Evolutionary conservation across 2,113 vertebrate genomes (phyloP).

Genomic region (Melanerpes aurifrons): DNA sequence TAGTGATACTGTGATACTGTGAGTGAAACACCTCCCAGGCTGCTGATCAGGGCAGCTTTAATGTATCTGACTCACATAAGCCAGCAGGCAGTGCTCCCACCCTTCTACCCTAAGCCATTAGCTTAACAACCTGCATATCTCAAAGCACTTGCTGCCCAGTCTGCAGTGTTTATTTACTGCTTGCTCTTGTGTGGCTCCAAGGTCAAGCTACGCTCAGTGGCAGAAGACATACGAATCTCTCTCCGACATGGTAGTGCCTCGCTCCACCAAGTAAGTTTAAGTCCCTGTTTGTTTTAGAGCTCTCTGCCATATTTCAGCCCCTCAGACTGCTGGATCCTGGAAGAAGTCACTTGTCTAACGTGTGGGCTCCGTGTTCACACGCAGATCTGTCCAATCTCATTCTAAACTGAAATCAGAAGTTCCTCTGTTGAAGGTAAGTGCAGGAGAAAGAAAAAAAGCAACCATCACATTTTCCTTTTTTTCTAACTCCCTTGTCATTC

Average conservation of each 20-base stretch:
- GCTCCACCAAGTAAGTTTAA: slow-evolving; percentile 90
- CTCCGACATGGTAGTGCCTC: slow-evolving; percentile 93
- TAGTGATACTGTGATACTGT: no score
- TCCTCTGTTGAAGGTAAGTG: background rate
- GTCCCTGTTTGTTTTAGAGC: background rate
- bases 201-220: slow-evolving; percentile 84
- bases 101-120: background rate
- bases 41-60: background rate
- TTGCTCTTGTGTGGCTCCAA: slow-evolving; percentile 64
- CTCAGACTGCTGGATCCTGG: background rate
- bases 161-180: background rate
- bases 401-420: background rate
- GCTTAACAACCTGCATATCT: background rate
- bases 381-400: background rate
- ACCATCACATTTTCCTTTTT: background rate
- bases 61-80: background rate
- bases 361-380: background rate
- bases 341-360: background rate
- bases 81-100: background rate
- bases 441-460: background rate
- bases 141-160: background rate
- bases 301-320: background rate
- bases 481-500: background rate
- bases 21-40: background rate
- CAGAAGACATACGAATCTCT: slow-evolving; percentile 93